phyloP scores from a whole-genome alignment of 2,888 invertebrate species.

The Hydraecia micacea region DNA sequence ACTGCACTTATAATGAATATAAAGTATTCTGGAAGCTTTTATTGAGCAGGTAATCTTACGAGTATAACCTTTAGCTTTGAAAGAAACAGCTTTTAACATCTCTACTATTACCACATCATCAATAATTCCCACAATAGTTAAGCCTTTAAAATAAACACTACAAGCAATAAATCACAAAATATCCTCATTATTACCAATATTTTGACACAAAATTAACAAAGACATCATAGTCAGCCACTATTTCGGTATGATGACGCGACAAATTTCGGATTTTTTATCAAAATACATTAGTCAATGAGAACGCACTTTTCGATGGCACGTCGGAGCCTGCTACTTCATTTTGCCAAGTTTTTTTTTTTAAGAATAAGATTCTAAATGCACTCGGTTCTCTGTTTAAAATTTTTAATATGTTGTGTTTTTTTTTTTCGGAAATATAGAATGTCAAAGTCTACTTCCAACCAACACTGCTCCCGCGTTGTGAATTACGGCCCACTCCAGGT shows the following conservation, averaged over 20 bases:
- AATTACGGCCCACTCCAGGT: background rate
- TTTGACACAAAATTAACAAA: slow-evolving; percentile 67
- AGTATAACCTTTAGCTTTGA: background rate
- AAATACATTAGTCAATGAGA: slow-evolving; percentile 69
- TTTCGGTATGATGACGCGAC: slow-evolving; percentile 68
- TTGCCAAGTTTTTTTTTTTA: slow-evolving; percentile 42
- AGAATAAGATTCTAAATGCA: slow-evolving; percentile 9
- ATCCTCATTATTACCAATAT: slow-evolving; percentile 41
- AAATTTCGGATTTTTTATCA: slow-evolving; percentile 63
- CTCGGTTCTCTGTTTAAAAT: slow-evolving; percentile 12
- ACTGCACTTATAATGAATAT: too few relatives aligned
- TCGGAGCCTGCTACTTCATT: slow-evolving; percentile 66
- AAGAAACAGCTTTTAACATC: background rate
- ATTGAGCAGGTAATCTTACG: too few relatives aligned
- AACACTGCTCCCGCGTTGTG: background rate
- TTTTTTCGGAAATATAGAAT: background rate
- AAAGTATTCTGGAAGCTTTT: too few relatives aligned
- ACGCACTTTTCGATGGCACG: slow-evolving; percentile 64
- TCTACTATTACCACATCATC: slow-evolving; percentile 8
- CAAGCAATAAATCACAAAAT: slow-evolving; percentile 53
- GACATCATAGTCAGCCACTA: slow-evolving; percentile 63
- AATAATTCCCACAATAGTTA: slow-evolving; percentile 25
- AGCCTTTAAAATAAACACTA: slow-evolving; percentile 43
- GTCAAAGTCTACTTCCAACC: background rate
- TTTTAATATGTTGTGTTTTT: background rate